Conservation (phyloP, 2,113 vertebrate genomes). For the Gallinago media region DNA sequence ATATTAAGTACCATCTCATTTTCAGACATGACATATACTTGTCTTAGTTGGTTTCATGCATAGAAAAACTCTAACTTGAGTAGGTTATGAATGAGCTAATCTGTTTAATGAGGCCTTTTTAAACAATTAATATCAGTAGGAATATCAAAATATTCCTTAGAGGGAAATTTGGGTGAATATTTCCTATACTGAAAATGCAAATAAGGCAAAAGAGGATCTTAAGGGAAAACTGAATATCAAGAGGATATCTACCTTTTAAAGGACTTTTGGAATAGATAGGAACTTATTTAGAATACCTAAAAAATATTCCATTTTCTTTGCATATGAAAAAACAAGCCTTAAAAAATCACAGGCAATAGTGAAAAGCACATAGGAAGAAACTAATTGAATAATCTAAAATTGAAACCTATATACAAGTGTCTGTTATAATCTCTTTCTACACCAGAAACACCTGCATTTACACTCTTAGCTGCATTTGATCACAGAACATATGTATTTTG, state of each 20-base stretch:
- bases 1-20: slow-evolving; percentile 26
- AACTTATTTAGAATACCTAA: not conserved
- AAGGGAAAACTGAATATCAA: not conserved
- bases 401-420: not conserved
- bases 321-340: not conserved
- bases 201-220: not conserved
- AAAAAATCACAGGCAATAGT: not conserved
- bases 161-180: not conserved
- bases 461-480: not conserved
- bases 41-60: not conserved
- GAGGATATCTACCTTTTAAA: not conserved
- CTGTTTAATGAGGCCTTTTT: not conserved
- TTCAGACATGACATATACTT: not conserved
- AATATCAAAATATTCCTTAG: not conserved
- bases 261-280: not conserved
- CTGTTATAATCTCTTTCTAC: not conserved
- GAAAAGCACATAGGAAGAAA: slow-evolving; percentile 17
- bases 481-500: not conserved
- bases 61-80: not conserved
- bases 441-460: not conserved
- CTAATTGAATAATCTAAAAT: slow-evolving; percentile 7
- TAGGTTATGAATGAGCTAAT: not conserved
- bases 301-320: not conserved
- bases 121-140: not conserved
- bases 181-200: not conserved